Percentiles rank a stretch among this genome's conserved stretches.
Evolutionary conservation across 2,888 invertebrate genomes (phyloP).

Genomic region (Nycteola revayana): DNA sequence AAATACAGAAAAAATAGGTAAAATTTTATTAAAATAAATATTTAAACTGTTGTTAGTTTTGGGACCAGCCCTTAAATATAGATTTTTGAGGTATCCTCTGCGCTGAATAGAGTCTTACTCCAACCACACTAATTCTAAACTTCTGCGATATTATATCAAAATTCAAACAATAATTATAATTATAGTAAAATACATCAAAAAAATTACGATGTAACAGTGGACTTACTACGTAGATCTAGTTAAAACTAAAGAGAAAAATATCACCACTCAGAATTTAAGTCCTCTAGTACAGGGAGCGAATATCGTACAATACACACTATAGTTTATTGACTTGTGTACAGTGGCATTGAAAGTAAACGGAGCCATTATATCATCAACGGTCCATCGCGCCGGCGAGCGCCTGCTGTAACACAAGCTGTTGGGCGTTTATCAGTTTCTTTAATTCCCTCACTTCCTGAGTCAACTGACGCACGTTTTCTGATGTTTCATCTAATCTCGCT

Average conservation of each 20-base stretch:
- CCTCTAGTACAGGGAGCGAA: slow-evolving; percentile 49
- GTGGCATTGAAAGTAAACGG: slow-evolving; percentile 77
- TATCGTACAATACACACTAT: slow-evolving; percentile 48
- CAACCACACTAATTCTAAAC: too few relatives aligned
- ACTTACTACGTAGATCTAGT: slow-evolving; percentile 1
- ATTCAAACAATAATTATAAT: too few relatives aligned
- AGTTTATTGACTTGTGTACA: slow-evolving; percentile 76
- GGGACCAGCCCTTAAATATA: slow-evolving; percentile 29
- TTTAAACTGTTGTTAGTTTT: too few relatives aligned
- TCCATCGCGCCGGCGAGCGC: slow-evolving; percentile 70
- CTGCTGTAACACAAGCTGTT: slow-evolving; percentile 77
- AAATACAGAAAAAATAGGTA: too few relatives aligned
- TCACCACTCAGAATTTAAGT: slow-evolving; percentile 64
- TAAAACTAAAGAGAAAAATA: slow-evolving; percentile 42
- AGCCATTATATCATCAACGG: slow-evolving; percentile 75
- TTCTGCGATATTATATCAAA: too few relatives aligned
- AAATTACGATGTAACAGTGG: slow-evolving; percentile 23
- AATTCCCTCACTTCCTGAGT: slow-evolving; percentile 86
- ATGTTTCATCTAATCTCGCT: slow-evolving; percentile 85
- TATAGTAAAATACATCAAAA: too few relatives aligned
- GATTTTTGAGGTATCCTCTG: slow-evolving; percentile 13
- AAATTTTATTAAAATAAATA: too few relatives aligned
- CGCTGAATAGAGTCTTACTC: slow-evolving; percentile 16
- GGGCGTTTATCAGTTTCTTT: slow-evolving; percentile 80
- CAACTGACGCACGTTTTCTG: slow-evolving; percentile 85